Conservation (phyloP, 2,113 vertebrate species). For the Psephotus haematonotus region DNA sequence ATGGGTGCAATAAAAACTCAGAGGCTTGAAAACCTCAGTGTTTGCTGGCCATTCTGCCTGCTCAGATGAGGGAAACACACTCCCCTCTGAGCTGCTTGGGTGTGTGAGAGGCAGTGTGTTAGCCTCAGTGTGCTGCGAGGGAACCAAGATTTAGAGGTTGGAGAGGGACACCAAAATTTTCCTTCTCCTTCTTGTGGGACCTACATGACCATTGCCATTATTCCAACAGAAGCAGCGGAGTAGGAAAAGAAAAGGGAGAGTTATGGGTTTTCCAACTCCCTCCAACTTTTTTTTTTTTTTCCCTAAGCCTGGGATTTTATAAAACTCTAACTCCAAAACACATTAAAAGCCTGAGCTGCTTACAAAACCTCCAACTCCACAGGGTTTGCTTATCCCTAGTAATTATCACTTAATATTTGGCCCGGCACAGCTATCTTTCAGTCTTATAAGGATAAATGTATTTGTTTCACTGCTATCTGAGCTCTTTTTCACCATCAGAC, state of each 20-base stretch:
- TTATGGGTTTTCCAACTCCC: neutral
- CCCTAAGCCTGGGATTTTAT: conserved; percentile 20
- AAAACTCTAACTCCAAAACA: conserved; percentile 29
- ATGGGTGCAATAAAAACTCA: neutral
- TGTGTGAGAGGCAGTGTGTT: neutral
- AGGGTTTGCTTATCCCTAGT: conserved; percentile 59
- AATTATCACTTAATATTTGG: conserved; percentile 75
- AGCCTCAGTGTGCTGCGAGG: neutral
- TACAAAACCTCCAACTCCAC: conserved; percentile 58
- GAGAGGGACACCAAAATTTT: neutral
- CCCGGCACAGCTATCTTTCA: conserved; percentile 40
- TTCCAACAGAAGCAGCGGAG: neutral
- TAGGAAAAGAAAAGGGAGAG: neutral
- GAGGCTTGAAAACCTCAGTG: neutral
- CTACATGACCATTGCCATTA: neutral
- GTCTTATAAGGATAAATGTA: conserved; percentile 61
- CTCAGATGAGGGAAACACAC: neutral
- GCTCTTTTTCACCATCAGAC: conserved; percentile 34
- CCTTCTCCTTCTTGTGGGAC: neutral
- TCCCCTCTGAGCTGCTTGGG: neutral
- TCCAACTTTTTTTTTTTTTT: neutral
- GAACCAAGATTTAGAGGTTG: neutral
- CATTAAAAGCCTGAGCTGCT: conserved; percentile 38
- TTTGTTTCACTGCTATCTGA: conserved; percentile 69
- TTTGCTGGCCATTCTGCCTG: neutral